Percentiles rank a stretch among this genome's conserved stretches.
These are phyloP conservation scores for Anguilla obscura DNA, from an alignment of 2,797 vertebrate genomes.

Conservation along the genomic window DNA sequence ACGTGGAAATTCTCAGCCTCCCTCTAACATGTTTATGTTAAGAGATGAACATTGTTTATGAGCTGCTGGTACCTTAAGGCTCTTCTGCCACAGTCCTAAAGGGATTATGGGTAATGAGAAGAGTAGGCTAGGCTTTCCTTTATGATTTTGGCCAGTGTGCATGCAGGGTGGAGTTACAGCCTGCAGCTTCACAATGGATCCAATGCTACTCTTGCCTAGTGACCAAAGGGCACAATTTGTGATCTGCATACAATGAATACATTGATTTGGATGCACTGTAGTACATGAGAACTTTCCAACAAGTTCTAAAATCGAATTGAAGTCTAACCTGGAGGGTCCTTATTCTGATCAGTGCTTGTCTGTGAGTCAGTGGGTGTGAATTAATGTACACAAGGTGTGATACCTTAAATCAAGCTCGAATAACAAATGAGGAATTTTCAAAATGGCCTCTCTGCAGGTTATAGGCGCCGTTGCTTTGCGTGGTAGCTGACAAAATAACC, in stretches of 20 bases:
- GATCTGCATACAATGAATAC: not conserved
- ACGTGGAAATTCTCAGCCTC: not conserved
- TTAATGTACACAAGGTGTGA: not conserved
- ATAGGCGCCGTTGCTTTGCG: not conserved
- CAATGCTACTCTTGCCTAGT: not conserved
- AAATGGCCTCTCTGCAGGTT: not conserved
- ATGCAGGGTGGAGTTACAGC: not conserved
- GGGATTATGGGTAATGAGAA: constrained; percentile 61
- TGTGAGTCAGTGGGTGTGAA: not conserved
- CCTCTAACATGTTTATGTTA: not conserved
- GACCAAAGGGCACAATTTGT: not conserved
- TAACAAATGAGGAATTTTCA: not conserved
- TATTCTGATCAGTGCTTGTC: not conserved
- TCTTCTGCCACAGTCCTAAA: constrained; percentile 18
- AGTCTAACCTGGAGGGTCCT: not conserved
- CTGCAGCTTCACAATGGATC: not conserved
- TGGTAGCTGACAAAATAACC: not conserved
- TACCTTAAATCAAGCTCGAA: not conserved
- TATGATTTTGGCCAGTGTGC: not conserved
- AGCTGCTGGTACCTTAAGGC: constrained; percentile 39
- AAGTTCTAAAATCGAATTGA: not conserved
- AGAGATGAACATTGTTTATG: not conserved
- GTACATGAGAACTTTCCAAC: not conserved
- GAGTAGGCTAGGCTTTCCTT: constrained; percentile 40
- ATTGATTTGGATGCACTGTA: not conserved